Evolutionary conservation across 2,797 vertebrate species (phyloP).

Genomic region (Linurgus olivaceus): DNA sequence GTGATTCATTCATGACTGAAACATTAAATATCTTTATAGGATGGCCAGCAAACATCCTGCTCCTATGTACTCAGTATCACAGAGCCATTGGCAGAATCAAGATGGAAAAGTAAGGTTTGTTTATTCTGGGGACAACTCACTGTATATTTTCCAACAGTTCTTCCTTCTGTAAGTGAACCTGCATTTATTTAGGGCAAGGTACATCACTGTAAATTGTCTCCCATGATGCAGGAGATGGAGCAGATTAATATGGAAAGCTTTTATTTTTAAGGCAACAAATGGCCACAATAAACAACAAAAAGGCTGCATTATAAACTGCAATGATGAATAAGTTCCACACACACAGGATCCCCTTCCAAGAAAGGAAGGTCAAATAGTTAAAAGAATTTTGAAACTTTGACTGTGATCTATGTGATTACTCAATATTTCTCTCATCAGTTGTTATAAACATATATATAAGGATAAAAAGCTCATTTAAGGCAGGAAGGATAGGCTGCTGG

Average conservation of each 20-base stretch:
- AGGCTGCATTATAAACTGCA: neutral
- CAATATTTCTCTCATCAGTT: constrained; percentile 39
- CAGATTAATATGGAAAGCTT: constrained; percentile 20
- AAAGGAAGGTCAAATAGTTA: constrained; percentile 26
- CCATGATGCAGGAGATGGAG: neutral
- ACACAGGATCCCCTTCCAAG: neutral
- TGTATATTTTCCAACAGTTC: constrained; percentile 2
- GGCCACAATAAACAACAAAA: constrained; percentile 14
- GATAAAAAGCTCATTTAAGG: constrained; percentile 34
- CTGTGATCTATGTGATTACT: neutral
- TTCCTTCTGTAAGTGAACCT: constrained; percentile 51
- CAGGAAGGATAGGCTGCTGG: constrained; percentile 43
- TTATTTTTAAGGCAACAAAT: constrained; percentile 32
- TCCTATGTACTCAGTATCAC: neutral
- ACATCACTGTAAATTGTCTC: constrained; percentile 33
- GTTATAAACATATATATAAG: constrained; percentile 22
- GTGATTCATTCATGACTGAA: neutral
- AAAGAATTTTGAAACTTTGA: constrained; percentile 13
- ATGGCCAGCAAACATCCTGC: neutral
- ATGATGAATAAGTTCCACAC: neutral
- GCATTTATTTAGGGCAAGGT: neutral
- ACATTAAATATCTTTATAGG: neutral
- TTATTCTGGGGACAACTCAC: constrained; percentile 5
- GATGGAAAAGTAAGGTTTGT: constrained; percentile 12
- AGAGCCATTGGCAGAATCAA: neutral